Percentiles rank a stretch among this genome's conserved stretches.
Conservation (phyloP, 2,888 invertebrate genomes). For the Dugesia japonica region DNA sequence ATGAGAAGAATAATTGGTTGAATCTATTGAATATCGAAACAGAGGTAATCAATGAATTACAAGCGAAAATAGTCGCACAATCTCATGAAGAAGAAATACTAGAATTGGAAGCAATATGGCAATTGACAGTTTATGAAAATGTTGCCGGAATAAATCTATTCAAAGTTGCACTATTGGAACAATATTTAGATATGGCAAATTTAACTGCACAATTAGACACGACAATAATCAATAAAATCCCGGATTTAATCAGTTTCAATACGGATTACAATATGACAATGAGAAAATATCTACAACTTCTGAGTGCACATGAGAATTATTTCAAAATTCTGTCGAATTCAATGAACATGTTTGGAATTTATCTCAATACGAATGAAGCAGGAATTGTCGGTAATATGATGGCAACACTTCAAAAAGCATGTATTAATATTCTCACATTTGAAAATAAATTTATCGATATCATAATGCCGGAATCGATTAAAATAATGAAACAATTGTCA, state of each 20-base stretch:
- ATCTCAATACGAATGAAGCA: neutral
- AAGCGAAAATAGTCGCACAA: neutral
- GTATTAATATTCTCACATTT: neutral
- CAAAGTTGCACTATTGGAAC: neutral
- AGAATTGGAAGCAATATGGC: neutral
- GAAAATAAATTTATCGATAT: neutral
- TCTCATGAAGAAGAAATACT: neutral
- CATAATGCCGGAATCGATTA: neutral
- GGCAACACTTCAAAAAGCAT: neutral
- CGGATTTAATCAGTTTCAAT: neutral
- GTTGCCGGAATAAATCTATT: neutral
- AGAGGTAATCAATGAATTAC: neutral
- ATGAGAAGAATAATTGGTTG: neutral
- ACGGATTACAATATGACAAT: neutral
- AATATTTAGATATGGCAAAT: neutral
- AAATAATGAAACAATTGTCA: neutral
- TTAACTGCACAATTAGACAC: neutral
- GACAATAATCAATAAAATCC: neutral
- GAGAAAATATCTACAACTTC: neutral
- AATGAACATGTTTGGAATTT: slow-evolving; percentile 5
- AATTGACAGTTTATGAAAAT: neutral
- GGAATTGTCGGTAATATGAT: neutral
- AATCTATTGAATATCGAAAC: neutral
- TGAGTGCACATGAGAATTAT: neutral
- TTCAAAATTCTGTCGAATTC: neutral